Conservation (phyloP, 2,113 vertebrate genomes). For the Numenius arquata region DNA sequence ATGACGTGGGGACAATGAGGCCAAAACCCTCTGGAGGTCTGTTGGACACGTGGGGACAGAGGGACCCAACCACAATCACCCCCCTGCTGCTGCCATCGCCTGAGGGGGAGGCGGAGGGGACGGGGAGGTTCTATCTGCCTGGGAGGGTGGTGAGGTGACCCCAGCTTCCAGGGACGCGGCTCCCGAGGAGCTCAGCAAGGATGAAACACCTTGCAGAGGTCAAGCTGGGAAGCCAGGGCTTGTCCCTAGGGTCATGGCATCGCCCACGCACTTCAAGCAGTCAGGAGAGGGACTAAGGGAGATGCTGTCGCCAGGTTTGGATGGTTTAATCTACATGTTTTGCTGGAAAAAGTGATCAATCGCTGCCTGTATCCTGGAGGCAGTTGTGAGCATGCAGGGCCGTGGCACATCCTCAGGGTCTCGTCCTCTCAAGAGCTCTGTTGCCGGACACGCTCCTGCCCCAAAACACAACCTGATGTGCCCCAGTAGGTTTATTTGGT, state of each 20-base stretch:
- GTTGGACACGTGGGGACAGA: accelerated
- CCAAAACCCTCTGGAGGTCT: neutral
- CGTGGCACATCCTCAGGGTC: accelerated
- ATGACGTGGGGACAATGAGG: accelerated
- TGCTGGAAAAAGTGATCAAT: accelerated
- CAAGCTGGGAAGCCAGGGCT: neutral
- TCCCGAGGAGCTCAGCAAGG: neutral
- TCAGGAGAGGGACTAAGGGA: accelerated
- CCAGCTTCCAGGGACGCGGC: neutral
- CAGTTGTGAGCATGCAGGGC: accelerated
- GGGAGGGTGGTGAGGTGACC: neutral
- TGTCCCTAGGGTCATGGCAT: neutral
- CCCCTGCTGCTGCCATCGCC: neutral
- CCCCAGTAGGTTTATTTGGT: neutral
- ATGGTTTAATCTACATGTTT: accelerated
- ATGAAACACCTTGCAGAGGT: neutral
- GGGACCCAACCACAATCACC: accelerated
- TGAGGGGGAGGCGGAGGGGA: neutral
- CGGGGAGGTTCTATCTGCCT: neutral
- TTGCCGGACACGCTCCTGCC: accelerated
- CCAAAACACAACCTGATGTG: neutral
- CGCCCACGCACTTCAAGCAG: accelerated
- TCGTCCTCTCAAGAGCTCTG: neutral
- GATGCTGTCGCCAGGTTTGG: neutral
- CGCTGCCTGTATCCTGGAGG: neutral